Conservation (phyloP, 2,888 invertebrate genomes). For the Amblyteles armatorius region DNA sequence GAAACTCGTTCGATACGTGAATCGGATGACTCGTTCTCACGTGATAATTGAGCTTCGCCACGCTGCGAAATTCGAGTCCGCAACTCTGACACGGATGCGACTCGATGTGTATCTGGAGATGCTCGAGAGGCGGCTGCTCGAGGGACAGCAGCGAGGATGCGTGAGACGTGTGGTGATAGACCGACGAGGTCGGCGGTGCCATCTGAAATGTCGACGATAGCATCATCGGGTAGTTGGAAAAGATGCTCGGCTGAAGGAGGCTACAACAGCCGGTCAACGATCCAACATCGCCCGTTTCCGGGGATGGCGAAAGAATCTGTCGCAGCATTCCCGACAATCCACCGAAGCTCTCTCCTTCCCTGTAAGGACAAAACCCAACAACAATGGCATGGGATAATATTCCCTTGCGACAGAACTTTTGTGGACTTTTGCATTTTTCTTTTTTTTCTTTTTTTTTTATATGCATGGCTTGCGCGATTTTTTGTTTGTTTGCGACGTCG, state of each 20-base stretch:
- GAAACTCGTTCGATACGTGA: conserved; percentile 45
- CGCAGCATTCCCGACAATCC: conserved; percentile 84
- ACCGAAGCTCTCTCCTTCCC: conserved; percentile 82
- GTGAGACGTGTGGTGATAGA: conserved; percentile 72
- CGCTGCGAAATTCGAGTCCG: conserved; percentile 81
- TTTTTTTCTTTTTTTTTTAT: conserved; percentile 34
- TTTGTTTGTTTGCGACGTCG: conserved; percentile 70
- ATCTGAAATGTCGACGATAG: conserved; percentile 76
- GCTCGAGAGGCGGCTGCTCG: conserved; percentile 72
- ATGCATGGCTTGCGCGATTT: conserved; percentile 65
- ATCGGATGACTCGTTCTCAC: conserved; percentile 79
- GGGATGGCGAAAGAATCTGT: conserved; percentile 83
- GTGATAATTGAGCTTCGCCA: conserved; percentile 82
- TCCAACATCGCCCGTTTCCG: conserved; percentile 78
- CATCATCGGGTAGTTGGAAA: conserved; percentile 78
- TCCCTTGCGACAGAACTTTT: conserved; percentile 53
- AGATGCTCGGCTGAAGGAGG: conserved; percentile 77
- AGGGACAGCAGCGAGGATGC: conserved; percentile 67
- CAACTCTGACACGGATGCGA: conserved; percentile 81
- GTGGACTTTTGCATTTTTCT: conserved; percentile 40
- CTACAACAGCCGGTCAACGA: conserved; percentile 74
- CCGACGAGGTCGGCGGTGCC: conserved; percentile 68
- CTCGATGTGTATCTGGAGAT: conserved; percentile 78
- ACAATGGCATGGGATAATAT: conserved; percentile 65
- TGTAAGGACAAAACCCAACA: conserved; percentile 81